phyloP scores from a whole-genome alignment of 2,797 vertebrate species.

The Benthosema pterotum region DNA sequence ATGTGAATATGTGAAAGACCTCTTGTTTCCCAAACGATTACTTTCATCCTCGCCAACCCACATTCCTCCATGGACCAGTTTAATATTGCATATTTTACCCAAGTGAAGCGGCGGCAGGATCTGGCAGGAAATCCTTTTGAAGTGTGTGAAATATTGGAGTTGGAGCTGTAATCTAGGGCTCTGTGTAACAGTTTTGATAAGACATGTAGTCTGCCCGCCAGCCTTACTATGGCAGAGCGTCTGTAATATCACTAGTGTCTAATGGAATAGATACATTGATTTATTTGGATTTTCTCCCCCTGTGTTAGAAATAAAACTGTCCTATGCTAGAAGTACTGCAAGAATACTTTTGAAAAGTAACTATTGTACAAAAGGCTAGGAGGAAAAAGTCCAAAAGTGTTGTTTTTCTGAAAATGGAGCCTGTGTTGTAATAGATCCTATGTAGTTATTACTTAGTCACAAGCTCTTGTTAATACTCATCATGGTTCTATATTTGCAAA shows the following conservation, averaged over 20 bases:
- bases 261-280: too few species aligned
- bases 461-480: too few species aligned
- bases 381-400: too few species aligned
- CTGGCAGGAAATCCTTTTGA: slow-evolving; percentile 54
- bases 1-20: slow-evolving; percentile 32
- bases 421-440: too few species aligned
- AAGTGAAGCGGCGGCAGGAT: slow-evolving; percentile 39
- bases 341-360: too few species aligned
- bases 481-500: too few species aligned
- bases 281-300: too few species aligned
- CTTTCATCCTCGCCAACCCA: slow-evolving; percentile 38
- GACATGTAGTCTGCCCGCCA: slow-evolving; percentile 43
- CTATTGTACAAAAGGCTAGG: too few species aligned
- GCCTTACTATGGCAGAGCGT: slow-evolving; percentile 29
- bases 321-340: too few species aligned
- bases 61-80: slow-evolving; percentile 44
- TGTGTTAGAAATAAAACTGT: too few species aligned
- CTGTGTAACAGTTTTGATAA: slow-evolving; percentile 60
- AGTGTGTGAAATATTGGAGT: slow-evolving; percentile 57
- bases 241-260: slow-evolving; percentile 38
- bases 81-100: slow-evolving; percentile 45
- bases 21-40: slow-evolving; percentile 37
- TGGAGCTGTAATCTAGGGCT: slow-evolving; percentile 49
- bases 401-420: too few species aligned
- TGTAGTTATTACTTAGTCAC: too few species aligned